Conservation (phyloP, 2,888 invertebrate genomes). For the Papilio demoleus region DNA sequence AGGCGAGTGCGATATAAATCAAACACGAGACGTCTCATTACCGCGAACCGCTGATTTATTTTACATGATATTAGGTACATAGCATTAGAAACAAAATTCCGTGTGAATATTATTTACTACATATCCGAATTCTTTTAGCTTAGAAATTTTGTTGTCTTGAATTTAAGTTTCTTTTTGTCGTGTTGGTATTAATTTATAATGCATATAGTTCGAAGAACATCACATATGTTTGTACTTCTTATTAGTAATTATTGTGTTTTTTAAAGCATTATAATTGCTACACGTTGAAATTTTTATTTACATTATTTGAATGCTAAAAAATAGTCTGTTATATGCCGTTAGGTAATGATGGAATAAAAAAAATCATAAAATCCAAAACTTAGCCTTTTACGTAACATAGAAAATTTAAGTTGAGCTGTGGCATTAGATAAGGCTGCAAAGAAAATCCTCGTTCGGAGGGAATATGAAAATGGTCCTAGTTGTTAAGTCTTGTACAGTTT, state of each 20-base stretch:
- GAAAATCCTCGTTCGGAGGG: slow-evolving; percentile 79
- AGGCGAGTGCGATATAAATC: slow-evolving; percentile 71
- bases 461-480: slow-evolving; percentile 83
- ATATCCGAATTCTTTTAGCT: not conserved
- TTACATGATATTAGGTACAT: slow-evolving; percentile 42
- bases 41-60: slow-evolving; percentile 60
- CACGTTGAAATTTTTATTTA: no score
- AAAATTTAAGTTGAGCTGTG: slow-evolving; percentile 73
- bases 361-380: slow-evolving; percentile 67
- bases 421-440: slow-evolving; percentile 79
- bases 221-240: no score
- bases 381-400: slow-evolving; percentile 70
- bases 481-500: slow-evolving; percentile 84
- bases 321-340: no score
- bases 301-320: no score
- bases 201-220: not conserved
- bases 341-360: slow-evolving; percentile 48
- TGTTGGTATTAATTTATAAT: not conserved
- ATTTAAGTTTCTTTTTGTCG: not conserved
- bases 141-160: not conserved
- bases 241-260: no score
- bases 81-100: slow-evolving; percentile 13
- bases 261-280: no score
- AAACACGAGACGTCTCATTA: slow-evolving; percentile 79
- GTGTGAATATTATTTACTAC: slow-evolving; percentile 8